Base-by-base conservation (phyloP, 2,888 invertebrate genomes). In the Ophraella communa region DNA sequence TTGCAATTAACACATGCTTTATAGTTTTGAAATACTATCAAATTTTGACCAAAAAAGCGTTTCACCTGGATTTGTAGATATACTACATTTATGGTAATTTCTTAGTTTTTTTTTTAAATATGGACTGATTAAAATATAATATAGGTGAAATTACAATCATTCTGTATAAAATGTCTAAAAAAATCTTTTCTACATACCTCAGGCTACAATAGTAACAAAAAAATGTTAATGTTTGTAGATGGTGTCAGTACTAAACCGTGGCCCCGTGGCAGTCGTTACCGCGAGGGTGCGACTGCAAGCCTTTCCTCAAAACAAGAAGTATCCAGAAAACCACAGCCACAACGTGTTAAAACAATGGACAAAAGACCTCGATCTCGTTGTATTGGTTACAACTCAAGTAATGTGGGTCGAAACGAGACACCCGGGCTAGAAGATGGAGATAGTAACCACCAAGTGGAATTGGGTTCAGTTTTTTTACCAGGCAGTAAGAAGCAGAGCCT, bases 401-500 rank as follows among this genome's bases (percentile, higher is more conserved):
- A 77, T 81, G 65, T 85, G 85, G 85, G 87, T 88, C 85, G 91
- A 90, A 85, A 88, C 86, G 87, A 87, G 89, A 85, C 85, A 87
- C 74, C 90, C 90, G 83, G 90, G 89, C 82, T 83, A 77, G 75
- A 74, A 55, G 86, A 85, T 72, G 83, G 8, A 27, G 27, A 27
- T 2, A 14, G 27, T 24, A n/a, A 84, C 55, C 84, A 87, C 69
- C 84, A 85, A 78, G 87, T 88, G 81, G 94, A 94, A 87, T 84
- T 89, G 82, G 93, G 93, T 86, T 94, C 94, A 81, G 90, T 93
- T 77, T 89, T 91, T 86, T 85, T 87, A 81, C 88, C 88, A 82
- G 93, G 93, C 85, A 92, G 92, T 83, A 95, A 93, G 83, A 95
- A 95, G 86, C 93, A 92, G 85, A 96, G 93, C 84, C 87, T 94